Conservation (phyloP, 2,888 invertebrate species). For the Aleiodes testaceus region DNA sequence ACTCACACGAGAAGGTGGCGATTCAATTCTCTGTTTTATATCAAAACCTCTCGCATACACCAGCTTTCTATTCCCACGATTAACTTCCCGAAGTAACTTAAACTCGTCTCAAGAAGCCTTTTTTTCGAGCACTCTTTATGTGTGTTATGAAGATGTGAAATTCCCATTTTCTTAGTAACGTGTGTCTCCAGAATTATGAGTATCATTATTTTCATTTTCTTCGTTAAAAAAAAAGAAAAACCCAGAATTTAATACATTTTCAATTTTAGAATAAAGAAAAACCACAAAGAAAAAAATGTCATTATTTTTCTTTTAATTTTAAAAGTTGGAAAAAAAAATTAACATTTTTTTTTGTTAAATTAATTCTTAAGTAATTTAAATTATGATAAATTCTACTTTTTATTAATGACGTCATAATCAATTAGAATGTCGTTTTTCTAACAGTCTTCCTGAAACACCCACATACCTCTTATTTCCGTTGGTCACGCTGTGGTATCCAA, state of each 20-base stretch:
- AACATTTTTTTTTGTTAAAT: too few relatives aligned
- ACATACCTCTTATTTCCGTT: slow-evolving; percentile 22
- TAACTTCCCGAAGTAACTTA: slow-evolving; percentile 41
- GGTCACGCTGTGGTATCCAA: slow-evolving; percentile 40
- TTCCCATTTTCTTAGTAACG: slow-evolving; percentile 23
- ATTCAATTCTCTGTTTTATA: slow-evolving; percentile 25
- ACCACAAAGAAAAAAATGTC: too few relatives aligned
- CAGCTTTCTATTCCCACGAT: slow-evolving; percentile 66
- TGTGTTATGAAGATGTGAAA: slow-evolving; percentile 34
- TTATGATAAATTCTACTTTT: slow-evolving; percentile 35
- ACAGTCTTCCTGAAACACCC: slow-evolving; percentile 43
- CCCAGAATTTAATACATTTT: too few relatives aligned
- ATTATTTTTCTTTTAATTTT: too few relatives aligned
- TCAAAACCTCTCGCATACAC: slow-evolving; percentile 23
- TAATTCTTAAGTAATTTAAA: too few relatives aligned
- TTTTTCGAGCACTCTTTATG: slow-evolving; percentile 19
- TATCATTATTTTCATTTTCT: not conserved
- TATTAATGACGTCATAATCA: slow-evolving; percentile 67
- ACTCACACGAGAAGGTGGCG: slow-evolving; percentile 33
- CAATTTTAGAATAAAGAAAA: too few relatives aligned
- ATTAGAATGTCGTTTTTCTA: slow-evolving; percentile 58
- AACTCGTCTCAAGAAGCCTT: slow-evolving; percentile 26
- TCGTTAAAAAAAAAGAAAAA: not conserved
- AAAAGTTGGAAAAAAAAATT: too few relatives aligned
- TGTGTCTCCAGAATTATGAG: slow-evolving; percentile 23